These are phyloP conservation scores for Oedothorax gibbosus DNA, from an alignment of 1,140 invertebrate genomes.

Conservation along the genomic window DNA sequence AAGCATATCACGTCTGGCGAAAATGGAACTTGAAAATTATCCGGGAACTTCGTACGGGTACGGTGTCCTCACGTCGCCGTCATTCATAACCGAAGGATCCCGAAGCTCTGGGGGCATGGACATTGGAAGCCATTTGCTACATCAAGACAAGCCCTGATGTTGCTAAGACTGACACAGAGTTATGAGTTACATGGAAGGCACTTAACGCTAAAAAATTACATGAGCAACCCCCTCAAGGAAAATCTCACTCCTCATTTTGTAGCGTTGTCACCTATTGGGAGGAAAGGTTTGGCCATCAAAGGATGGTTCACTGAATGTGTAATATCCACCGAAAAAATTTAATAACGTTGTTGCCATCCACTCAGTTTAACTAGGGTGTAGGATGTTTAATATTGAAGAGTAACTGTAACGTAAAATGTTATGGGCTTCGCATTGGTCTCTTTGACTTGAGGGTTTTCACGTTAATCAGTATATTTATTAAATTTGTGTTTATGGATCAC, in stretches of 20 bases:
- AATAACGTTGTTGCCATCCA: no score
- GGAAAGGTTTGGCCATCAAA: background rate
- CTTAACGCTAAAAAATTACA: slow-evolving; percentile 49
- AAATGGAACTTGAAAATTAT: slow-evolving; percentile 61
- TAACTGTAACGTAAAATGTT: no score
- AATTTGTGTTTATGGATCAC: no score
- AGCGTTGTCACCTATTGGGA: slow-evolving; percentile 26
- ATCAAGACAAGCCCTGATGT: slow-evolving; percentile 41
- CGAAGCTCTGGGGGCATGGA: slow-evolving; percentile 35
- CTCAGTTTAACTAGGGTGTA: no score
- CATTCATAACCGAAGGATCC: slow-evolving; percentile 39
- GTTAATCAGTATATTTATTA: no score
- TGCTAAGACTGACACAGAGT: slow-evolving; percentile 37
- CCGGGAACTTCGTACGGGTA: slow-evolving; percentile 43
- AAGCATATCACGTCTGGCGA: slow-evolving; percentile 56
- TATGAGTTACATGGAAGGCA: slow-evolving; percentile 19
- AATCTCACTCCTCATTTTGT: slow-evolving; percentile 25
- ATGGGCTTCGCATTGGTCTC: no score
- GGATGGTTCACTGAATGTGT: no score
- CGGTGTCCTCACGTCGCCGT: slow-evolving; percentile 45
- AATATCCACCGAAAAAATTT: no score
- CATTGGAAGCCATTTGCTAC: slow-evolving; percentile 36
- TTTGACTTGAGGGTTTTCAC: no score
- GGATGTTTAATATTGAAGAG: no score
- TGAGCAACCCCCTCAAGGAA: slow-evolving; percentile 27